Evolutionary conservation across 2,888 invertebrate genomes (phyloP).

Genomic region (Mythimna pallens): DNA sequence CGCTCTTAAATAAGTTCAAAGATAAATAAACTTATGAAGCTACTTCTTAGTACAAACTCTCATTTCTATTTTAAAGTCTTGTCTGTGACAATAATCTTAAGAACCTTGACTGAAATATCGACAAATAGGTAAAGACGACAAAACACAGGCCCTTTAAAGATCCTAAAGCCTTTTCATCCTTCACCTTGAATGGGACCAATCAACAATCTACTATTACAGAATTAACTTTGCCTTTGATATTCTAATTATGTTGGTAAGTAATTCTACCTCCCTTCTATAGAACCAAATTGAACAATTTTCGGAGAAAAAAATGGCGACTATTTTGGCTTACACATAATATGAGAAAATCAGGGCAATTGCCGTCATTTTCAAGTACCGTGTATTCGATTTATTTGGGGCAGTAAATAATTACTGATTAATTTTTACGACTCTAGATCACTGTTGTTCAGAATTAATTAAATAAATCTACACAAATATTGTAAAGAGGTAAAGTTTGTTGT

Average conservation of each 20-base stretch:
- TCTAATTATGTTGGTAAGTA: constrained; percentile 1
- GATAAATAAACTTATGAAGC: no score
- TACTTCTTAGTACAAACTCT: no score
- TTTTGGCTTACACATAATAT: not conserved
- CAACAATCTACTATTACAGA: not conserved
- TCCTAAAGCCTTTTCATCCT: not conserved
- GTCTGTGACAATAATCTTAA: not conserved
- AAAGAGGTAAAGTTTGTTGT: no score
- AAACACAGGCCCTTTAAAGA: not conserved
- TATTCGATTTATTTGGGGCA: no score
- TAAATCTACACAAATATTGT: no score
- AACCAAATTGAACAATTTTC: not conserved
- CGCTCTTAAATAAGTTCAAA: no score
- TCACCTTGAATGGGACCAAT: not conserved
- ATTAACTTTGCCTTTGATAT: constrained; percentile 15
- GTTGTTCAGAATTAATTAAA: no score
- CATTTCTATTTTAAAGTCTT: no score
- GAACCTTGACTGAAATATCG: not conserved
- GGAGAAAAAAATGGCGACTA: not conserved
- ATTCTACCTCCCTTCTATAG: not conserved
- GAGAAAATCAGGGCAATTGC: not conserved
- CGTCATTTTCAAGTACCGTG: no score
- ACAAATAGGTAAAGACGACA: not conserved
- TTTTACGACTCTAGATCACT: no score
- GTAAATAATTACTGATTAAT: no score